These are phyloP conservation scores for Zonitis immaculata DNA, from an alignment of 2,888 invertebrate species.

Conservation along the genomic window DNA sequence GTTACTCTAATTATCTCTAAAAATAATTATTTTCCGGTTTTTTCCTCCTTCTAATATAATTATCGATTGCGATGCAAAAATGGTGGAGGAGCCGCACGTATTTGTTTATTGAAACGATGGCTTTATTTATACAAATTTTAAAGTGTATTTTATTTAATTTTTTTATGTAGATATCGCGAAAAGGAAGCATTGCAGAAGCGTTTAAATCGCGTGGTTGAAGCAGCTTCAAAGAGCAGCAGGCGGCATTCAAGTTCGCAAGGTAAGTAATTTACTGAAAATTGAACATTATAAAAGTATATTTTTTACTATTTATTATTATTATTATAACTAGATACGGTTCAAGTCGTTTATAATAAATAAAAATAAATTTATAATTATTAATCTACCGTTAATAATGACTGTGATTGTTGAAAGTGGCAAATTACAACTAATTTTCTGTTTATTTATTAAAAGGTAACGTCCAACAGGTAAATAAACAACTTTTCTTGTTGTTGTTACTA, in stretches of 20 bases:
- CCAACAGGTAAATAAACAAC: too few relatives aligned
- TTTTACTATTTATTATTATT: too few relatives aligned
- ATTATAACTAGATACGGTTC: too few relatives aligned
- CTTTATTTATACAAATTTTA: neutral
- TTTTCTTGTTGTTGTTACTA: too few relatives aligned
- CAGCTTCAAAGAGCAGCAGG: slow-evolving; percentile 27
- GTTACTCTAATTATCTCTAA: slow-evolving; percentile 9
- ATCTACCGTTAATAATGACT: slow-evolving; percentile 13
- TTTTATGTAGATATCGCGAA: slow-evolving; percentile 52
- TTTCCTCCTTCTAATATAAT: too few relatives aligned
- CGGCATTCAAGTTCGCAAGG: slow-evolving; percentile 23
- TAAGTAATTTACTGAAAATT: slow-evolving; percentile 4
- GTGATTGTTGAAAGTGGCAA: slow-evolving; percentile 6
- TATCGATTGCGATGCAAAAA: neutral
- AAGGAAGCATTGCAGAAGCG: slow-evolving; percentile 51
- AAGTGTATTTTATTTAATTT: too few relatives aligned
- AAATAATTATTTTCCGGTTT: neutral
- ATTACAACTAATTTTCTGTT: slow-evolving; percentile 22
- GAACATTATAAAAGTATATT: too few relatives aligned
- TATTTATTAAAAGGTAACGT: too few relatives aligned
- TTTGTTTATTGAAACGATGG: too few relatives aligned
- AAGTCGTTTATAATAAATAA: slow-evolving; percentile 2
- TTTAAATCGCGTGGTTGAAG: slow-evolving; percentile 45
- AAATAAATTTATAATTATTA: slow-evolving; percentile 9
- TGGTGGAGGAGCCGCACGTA: neutral